Evolutionary conservation across 2,113 vertebrate genomes (phyloP).

Genomic region (Cyanistes caeruleus): DNA sequence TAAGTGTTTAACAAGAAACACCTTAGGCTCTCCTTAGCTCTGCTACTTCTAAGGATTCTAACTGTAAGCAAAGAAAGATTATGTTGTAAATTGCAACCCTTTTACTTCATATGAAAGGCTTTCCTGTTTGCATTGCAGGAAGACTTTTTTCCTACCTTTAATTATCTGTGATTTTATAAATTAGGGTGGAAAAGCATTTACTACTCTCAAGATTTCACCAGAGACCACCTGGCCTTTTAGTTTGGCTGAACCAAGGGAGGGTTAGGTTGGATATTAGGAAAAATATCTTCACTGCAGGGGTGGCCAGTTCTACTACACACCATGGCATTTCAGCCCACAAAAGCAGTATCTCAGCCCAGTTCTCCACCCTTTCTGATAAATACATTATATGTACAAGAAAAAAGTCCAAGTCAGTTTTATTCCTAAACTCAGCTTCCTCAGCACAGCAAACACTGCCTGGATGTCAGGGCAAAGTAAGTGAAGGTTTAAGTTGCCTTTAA

Average conservation of each 20-base stretch:
- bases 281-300: background rate
- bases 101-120: background rate
- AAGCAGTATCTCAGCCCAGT: background rate
- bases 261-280: background rate
- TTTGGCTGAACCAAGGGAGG: background rate
- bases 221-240: background rate
- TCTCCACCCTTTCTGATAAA: background rate
- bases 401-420: background rate
- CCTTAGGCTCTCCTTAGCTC: background rate
- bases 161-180: background rate
- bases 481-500: background rate
- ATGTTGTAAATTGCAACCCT: background rate
- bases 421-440: background rate
- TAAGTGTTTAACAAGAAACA: slow-evolving; percentile 34
- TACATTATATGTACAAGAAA: background rate
- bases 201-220: background rate
- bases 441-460: background rate
- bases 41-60: background rate
- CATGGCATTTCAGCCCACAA: background rate
- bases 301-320: background rate
- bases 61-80: slow-evolving; percentile 22
- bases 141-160: background rate
- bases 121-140: background rate
- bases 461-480: background rate
- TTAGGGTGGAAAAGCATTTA: background rate